Base-by-base conservation (phyloP, 2,888 invertebrate species). In the Bombylius discolor region DNA sequence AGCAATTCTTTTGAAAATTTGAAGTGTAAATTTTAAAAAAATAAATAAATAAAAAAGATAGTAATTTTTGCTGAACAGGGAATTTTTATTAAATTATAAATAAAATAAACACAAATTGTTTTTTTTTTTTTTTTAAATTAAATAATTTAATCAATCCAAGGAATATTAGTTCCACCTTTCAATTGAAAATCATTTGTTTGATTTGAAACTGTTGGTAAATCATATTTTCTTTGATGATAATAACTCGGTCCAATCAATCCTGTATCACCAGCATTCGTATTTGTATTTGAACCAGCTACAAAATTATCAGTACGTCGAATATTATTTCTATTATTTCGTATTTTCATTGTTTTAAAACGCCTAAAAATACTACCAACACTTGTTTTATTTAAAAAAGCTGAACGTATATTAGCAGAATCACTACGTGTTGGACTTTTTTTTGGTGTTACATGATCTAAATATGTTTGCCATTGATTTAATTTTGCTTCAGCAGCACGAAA, bases 401-500 rank as follows among this genome's bases (percentile, higher is more conserved):
- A 52, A 13, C 49, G 49, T 36, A 50, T 42, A 7, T 47, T 23
- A 12, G 52, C 46, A 4, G 58, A 47, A n/a, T 45, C 45, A 33
- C 32, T 49, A 7, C 48, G 9, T 31, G 50, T 55, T 33, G 47
- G 56, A 32, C 51, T 54, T 11, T 11, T 8, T 42, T 42, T 42
- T 9, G 57, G 55, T 14, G 55, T 55, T 46, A 58, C 55, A 62
- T 70, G 67, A 6, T 72, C 64, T 4, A 73, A 58, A 58, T 69
- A 73, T 3, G 64, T 59, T 57, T 72, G 70, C 73, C 73, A 73
- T 55, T 71, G 69, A 33, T 65, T 62, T 11, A 73, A 63, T 51
- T 73, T 73, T 55, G 72, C 64, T 6, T 70, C 71, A 4, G 73
- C 72, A 0, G 71, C 71, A 5, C 66, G 67, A 31, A 73, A 57